phyloP scores from a whole-genome alignment of 1,140 invertebrate genomes.

The Uloborus diversus region DNA sequence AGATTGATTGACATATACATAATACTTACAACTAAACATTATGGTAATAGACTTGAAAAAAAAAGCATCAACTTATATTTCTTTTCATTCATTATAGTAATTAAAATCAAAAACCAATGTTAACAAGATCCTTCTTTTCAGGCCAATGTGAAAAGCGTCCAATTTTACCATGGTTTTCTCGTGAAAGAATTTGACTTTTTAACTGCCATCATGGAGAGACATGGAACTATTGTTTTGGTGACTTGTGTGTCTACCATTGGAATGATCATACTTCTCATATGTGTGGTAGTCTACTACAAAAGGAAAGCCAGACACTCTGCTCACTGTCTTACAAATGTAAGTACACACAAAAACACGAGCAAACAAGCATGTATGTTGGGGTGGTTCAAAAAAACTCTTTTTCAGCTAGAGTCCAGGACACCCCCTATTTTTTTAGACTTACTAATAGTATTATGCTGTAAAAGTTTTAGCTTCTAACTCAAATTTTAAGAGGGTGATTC shows the following conservation, averaged over 20 bases:
- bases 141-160: slow-evolving; percentile 13
- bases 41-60: not conserved
- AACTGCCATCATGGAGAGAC: slow-evolving; percentile 5
- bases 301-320: slow-evolving; percentile 8
- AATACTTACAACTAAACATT: not conserved
- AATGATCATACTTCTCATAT: slow-evolving; percentile 1
- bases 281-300: slow-evolving; percentile 6
- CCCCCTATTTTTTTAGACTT: too few species aligned
- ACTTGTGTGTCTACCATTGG: not conserved
- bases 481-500: too few species aligned
- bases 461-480: too few species aligned
- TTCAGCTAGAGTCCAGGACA: too few species aligned
- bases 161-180: slow-evolving; percentile 8
- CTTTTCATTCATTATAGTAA: not conserved
- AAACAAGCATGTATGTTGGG: too few species aligned
- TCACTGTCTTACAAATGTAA: slow-evolving; percentile 25
- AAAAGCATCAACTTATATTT: not conserved
- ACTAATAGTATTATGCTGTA: too few species aligned
- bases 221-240: slow-evolving; percentile 13
- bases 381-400: too few species aligned
- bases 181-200: not conserved
- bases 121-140: not conserved
- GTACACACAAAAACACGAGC: too few species aligned
- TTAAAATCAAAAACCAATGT: too few species aligned
- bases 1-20: not conserved